phyloP scores from a whole-genome alignment of 1,140 invertebrate species.

The Choristoneura fumiferana region DNA sequence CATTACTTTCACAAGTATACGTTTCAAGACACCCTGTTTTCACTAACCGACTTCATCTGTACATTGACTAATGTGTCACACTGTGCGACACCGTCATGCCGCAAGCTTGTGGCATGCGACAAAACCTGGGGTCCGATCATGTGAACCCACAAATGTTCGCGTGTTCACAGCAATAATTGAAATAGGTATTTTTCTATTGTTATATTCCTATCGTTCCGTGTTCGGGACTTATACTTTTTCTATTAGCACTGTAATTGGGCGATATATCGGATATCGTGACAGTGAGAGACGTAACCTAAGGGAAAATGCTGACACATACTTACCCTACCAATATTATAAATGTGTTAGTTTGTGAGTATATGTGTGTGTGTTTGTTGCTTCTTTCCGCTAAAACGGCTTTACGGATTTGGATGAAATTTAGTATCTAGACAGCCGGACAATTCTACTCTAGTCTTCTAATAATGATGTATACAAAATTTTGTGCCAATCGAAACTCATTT shows the following conservation, averaged over 20 bases:
- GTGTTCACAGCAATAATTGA: slow-evolving; percentile 61
- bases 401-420: no score
- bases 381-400: no score
- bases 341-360: no score
- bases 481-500: no score
- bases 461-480: no score
- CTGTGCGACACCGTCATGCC: background rate
- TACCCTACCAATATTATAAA: no score
- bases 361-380: no score
- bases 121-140: slow-evolving; percentile 44
- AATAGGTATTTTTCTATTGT: slow-evolving; percentile 46
- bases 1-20: no score
- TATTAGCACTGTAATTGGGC: background rate
- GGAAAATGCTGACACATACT: background rate
- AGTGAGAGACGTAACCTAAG: background rate
- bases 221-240: slow-evolving; percentile 11
- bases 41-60: slow-evolving; percentile 7
- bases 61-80: slow-evolving; percentile 21
- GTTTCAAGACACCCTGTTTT: no score
- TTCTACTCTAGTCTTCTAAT: no score
- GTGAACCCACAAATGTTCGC: slow-evolving; percentile 63
- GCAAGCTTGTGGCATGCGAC: slow-evolving; percentile 22
- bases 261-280: background rate
- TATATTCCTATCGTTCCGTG: slow-evolving; percentile 51
- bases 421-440: no score